A percentile compares a stretch with the other conserved stretches of the same genome.
Evolutionary conservation across 1,140 invertebrate species (phyloP).

Genomic region (Formica exsecta): DNA sequence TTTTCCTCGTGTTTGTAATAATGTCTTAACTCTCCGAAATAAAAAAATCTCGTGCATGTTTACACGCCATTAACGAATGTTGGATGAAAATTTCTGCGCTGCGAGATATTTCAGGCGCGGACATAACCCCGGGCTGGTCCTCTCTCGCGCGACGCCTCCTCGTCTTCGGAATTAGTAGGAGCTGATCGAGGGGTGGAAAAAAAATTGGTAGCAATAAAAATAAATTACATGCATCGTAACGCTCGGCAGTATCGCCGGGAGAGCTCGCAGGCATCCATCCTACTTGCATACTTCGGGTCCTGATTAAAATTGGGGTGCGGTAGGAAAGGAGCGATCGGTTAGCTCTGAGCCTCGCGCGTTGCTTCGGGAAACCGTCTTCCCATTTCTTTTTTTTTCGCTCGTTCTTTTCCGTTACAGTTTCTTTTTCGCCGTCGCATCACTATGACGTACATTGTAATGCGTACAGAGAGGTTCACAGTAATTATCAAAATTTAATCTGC

Average conservation of each 20-base stretch:
- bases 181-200: conserved; percentile 85
- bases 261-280: conserved; percentile 85
- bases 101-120: conserved; percentile 38
- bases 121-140: conserved; percentile 46
- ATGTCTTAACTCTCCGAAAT: background rate
- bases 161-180: conserved; percentile 84
- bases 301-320: conserved; percentile 87
- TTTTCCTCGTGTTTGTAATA: background rate
- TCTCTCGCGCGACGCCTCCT: conserved; percentile 47
- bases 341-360: conserved; percentile 79
- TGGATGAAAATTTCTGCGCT: conserved; percentile 10
- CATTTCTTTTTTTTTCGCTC: conserved; percentile 21
- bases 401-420: background rate
- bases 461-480: conserved; percentile 4
- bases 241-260: conserved; percentile 82
- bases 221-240: conserved; percentile 87
- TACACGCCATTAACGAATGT: background rate
- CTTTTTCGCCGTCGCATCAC: background rate
- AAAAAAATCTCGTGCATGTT: background rate
- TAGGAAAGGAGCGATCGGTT: conserved; percentile 82
- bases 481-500: conserved; percentile 44
- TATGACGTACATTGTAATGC: no score
- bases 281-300: conserved; percentile 85
- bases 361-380: conserved; percentile 73
- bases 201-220: conserved; percentile 87